Conservation (phyloP, 2,888 invertebrate genomes). For the Sycophila texana region DNA sequence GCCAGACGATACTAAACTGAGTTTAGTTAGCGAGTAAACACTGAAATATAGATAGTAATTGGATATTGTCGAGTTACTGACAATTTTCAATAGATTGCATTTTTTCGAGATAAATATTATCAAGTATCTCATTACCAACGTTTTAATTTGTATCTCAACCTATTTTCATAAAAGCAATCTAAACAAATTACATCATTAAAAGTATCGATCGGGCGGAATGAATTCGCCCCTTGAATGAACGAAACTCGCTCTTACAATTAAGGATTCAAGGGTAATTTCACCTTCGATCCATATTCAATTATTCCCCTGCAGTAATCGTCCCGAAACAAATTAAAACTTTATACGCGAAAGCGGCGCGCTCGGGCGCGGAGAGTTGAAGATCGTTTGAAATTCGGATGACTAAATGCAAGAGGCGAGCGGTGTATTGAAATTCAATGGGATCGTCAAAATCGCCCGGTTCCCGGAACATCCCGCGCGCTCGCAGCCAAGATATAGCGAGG, state of each 20-base stretch:
- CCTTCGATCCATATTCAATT: conserved; percentile 51
- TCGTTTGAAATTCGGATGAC: conserved; percentile 57
- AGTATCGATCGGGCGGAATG: too few species aligned
- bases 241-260: conserved; percentile 31
- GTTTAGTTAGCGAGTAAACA: too few species aligned
- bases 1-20: too few species aligned
- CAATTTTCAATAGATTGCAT: not conserved
- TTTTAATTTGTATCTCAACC: too few species aligned
- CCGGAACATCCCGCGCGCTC: conserved; percentile 14
- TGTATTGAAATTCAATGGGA: conserved; percentile 58
- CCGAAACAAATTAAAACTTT: conserved; percentile 58
- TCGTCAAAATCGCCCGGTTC: conserved; percentile 55
- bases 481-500: conserved; percentile 44
- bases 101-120: conserved; percentile 9
- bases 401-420: conserved; percentile 50
- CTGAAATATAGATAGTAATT: conserved; percentile 21
- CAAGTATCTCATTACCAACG: not conserved
- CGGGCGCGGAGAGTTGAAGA: conserved; percentile 36
- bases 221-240: not conserved
- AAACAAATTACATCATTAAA: too few species aligned
- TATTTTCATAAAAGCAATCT: too few species aligned
- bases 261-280: conserved; percentile 42
- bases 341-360: conserved; percentile 11
- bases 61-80: not conserved
- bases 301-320: conserved; percentile 33